Base-by-base conservation (phyloP, 2,888 invertebrate genomes). In the Anticlea derivata region DNA sequence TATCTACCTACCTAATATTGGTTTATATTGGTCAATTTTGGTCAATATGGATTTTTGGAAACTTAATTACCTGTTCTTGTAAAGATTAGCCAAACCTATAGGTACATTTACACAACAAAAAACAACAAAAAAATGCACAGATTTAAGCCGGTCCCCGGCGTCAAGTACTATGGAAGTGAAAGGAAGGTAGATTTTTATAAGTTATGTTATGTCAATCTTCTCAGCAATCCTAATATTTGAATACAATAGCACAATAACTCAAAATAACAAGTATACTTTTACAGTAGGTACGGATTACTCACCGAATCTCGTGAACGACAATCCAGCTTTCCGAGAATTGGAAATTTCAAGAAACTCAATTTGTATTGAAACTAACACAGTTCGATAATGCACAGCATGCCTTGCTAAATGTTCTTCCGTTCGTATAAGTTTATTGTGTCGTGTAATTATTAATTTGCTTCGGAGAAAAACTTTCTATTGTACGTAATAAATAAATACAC, bases 301-400 rank as follows among this genome's bases (percentile, higher is more conserved):
- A 86, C 86, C 83, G 70, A 80, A 78, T 74, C 69, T 69, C 67
- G 67, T 73, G 78, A 70, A 78, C 78, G 78, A 78, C 81, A 78
- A 83, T 82, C 85, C 85, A 79, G 83, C 78, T 81, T 87, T 86
- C 86, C 78, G 72, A 81, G 84, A 84, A 84, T 75, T 79, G 68
- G 65, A 71, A 75, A 71, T 73, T 54, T 73, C 68, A 72, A 74
- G 73, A 69, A 74, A 69, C 66, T 69, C 59, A 59, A 60, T 52
- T 48, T 62, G 55, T 64, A 55, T 63, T 61, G 60, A 60, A 61
- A 61, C 54, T 52, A 58, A 54, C 78, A 83, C 79, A 77, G 76
- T 76, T 77, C 72, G 50, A 66, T 66, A 63, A 60, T 60, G 58
- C 80, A 86, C 80, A 59, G 49, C 81, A 83, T 37, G 60, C 81